Evolutionary conservation across 2,888 invertebrate species (phyloP).

Genomic region (Osmoderma eremita): DNA sequence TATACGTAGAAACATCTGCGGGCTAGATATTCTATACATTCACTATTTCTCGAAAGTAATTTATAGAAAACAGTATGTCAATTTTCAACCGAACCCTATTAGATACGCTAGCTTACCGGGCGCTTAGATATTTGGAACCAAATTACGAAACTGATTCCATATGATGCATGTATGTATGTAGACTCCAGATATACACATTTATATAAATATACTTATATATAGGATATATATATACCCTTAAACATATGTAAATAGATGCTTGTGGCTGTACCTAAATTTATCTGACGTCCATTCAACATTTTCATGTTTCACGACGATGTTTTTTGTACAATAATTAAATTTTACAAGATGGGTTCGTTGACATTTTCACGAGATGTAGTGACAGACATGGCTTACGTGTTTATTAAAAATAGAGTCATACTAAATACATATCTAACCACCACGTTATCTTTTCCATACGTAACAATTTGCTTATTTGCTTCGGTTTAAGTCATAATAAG

Average conservation of each 20-base stretch:
- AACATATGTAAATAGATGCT: background rate
- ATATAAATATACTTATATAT: background rate
- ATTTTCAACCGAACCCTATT: conserved; percentile 14
- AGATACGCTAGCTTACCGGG: conserved; percentile 16
- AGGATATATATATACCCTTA: background rate
- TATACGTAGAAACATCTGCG: too few relatives aligned
- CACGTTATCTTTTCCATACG: too few relatives aligned
- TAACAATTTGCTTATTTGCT: too few relatives aligned
- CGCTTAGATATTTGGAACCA: conserved; percentile 11
- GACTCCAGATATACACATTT: background rate
- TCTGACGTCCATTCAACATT: conserved; percentile 9
- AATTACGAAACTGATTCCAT: conserved; percentile 13
- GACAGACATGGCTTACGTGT: conserved; percentile 3
- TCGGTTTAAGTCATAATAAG: too few relatives aligned
- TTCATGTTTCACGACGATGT: background rate
- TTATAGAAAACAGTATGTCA: conserved; percentile 22
- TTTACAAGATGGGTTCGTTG: conserved; percentile 14
- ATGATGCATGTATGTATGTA: background rate
- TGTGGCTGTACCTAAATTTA: background rate
- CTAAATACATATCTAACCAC: too few relatives aligned
- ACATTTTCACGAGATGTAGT: conserved; percentile 7
- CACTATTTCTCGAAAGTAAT: conserved; percentile 1
- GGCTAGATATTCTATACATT: background rate
- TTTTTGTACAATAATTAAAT: conserved; percentile 14
- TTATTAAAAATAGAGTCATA: too few relatives aligned